Base-by-base conservation (phyloP, 1,140 invertebrate species). In the Vanessa tameamea region DNA sequence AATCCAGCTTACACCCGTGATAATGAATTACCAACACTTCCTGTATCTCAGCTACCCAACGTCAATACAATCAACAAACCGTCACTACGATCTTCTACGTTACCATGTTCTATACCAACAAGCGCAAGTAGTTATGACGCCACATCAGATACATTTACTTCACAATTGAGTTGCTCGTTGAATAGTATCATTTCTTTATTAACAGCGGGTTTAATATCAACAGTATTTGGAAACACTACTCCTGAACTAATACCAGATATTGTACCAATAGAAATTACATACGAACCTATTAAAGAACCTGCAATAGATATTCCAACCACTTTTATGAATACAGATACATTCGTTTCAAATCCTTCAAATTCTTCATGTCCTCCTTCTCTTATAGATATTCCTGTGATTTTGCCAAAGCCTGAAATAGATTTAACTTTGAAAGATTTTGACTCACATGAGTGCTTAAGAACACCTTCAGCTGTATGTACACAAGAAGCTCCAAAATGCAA, bases 121-220 rank as follows among this genome's bases (percentile, higher is more conserved):
- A 15, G 23, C 37, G 0, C 16, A n/a, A 57, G 8, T 57, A 0
- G 37, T 65, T 15, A 15, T 26, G 20, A 57, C 3, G 13, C 55
- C 9, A 9, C 20, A 16, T 31, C 65, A 16, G 65, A 67, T 55
- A 16, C 31, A 4, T 55, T 31, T 67, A 15, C 50, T 47, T 67
- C 65, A 14, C n/a, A 15, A 13, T 20, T 67, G 53, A 66, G 48
- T 53, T 23, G 31, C 4, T 66, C 64, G 26, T 31, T 65, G 47
- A 65, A 50, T 50, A 65, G n/a, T 14, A 65, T 65, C 14, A 65
- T 65, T 48, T 65, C 64, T 20, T 65, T 47, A 23, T 50, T 65
- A 0, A 65, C 64, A 20, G 48, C 64, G 15, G 47, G 47, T 50
- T 48, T 65, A 65, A 8, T 65, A 37, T 65, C 64, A 23, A 23